A percentile compares a stretch with the other conserved stretches of the same genome.
These are phyloP conservation scores for Lipotes vexillifer DNA, from an alignment of 2,113 vertebrate species.

Conservation along the genomic window DNA sequence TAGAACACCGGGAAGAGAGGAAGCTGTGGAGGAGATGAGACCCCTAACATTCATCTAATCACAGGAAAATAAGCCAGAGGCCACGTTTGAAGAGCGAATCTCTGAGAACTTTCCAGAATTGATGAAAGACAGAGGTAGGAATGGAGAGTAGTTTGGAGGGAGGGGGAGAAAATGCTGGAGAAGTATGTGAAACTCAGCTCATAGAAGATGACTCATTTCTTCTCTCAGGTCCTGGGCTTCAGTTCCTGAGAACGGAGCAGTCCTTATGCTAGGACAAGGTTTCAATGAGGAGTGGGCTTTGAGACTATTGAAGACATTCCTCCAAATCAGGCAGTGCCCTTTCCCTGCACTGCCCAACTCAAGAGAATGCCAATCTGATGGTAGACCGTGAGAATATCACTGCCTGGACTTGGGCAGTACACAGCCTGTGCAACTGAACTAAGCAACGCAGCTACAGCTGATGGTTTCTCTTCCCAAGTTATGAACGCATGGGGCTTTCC, in stretches of 20 bases:
- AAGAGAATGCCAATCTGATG: background rate
- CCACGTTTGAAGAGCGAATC: background rate
- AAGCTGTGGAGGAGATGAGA: background rate
- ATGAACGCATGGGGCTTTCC: background rate
- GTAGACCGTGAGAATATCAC: background rate
- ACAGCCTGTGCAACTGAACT: background rate
- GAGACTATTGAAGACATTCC: background rate
- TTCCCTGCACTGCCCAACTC: background rate
- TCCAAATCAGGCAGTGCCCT: background rate
- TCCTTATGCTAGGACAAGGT: background rate
- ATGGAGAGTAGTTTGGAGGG: background rate
- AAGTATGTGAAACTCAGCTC: background rate
- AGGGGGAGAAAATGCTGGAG: background rate
- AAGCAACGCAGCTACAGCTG: background rate
- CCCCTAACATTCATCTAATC: accelerated
- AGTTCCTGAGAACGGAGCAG: background rate
- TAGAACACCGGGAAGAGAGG: background rate
- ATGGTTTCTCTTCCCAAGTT: background rate
- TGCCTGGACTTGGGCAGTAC: background rate
- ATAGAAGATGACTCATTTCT: background rate
- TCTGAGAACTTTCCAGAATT: background rate
- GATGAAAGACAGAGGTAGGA: background rate
- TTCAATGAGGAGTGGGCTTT: background rate
- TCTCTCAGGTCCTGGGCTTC: background rate
- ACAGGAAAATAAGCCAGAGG: background rate